Percentiles rank a stretch among this genome's conserved stretches.
phyloP scores from a whole-genome alignment of 1,140 invertebrate genomes.

The Euura lappo region DNA sequence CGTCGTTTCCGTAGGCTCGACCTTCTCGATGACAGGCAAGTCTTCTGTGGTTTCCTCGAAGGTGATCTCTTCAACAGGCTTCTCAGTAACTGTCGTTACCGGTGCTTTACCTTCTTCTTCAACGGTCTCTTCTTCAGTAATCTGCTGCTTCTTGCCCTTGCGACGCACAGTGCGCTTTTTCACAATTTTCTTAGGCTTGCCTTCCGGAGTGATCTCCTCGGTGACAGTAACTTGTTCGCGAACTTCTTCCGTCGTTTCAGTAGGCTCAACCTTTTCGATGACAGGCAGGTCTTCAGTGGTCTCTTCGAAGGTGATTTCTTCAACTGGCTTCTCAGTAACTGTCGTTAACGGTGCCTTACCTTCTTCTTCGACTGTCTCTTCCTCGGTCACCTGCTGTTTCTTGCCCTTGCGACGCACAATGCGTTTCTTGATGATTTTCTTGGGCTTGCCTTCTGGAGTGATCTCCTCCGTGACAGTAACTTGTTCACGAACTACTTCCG shows the following conservation, averaged over 20 bases:
- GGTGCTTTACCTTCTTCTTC: no score
- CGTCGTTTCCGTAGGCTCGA: not conserved
- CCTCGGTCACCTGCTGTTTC: slow-evolving; percentile 41
- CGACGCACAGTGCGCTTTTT: slow-evolving; percentile 32
- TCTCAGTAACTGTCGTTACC: no score
- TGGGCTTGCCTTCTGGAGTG: slow-evolving; percentile 34
- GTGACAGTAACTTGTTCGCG: slow-evolving; percentile 55
- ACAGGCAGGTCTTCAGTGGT: slow-evolving; percentile 8
- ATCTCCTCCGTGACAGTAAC: not conserved
- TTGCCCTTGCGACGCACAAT: slow-evolving; percentile 33
- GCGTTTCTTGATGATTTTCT: slow-evolving; percentile 30
- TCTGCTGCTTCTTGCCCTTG: slow-evolving; percentile 48
- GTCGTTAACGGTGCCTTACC: slow-evolving; percentile 31
- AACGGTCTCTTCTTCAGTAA: slow-evolving; percentile 54
- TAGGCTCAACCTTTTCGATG: slow-evolving; percentile 11
- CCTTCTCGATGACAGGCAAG: not conserved
- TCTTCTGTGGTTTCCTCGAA: not conserved
- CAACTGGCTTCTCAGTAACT: slow-evolving; percentile 21
- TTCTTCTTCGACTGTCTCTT: slow-evolving; percentile 40
- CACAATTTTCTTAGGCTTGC: slow-evolving; percentile 48
- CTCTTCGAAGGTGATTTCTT: slow-evolving; percentile 32
- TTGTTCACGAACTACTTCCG: slow-evolving; percentile 4
- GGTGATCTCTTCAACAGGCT: no score
- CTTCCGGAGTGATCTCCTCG: slow-evolving; percentile 51
- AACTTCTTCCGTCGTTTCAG: slow-evolving; percentile 43